These are phyloP conservation scores for Calyptomena viridis DNA, from an alignment of 2,113 vertebrate species.

Conservation along the genomic window DNA sequence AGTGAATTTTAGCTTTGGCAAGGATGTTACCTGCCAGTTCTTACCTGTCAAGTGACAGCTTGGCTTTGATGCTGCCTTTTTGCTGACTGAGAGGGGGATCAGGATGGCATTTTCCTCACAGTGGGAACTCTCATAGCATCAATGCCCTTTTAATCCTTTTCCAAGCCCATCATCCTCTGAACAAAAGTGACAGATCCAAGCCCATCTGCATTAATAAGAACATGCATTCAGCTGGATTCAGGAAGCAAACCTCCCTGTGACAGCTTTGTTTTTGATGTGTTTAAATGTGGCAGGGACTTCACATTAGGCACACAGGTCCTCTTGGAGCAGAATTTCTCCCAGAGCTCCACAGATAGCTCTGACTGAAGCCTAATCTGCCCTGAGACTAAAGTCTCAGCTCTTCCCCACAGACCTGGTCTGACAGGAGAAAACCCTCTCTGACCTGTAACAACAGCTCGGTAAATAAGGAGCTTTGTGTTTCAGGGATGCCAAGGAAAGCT, in stretches of 20 bases:
- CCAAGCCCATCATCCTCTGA: neutral
- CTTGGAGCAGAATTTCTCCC: conserved; percentile 17
- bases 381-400: neutral
- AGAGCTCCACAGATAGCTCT: neutral
- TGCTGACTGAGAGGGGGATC: neutral
- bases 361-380: neutral
- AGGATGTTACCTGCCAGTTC: conserved; percentile 12
- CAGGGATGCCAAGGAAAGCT: neutral
- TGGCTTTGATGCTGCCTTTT: neutral
- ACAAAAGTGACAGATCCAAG: neutral
- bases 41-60: conserved; percentile 27
- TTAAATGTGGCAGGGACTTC: conserved; percentile 14
- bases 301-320: neutral
- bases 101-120: neutral
- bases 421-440: neutral
- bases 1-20: conserved; percentile 4
- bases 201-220: neutral
- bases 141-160: neutral
- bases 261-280: neutral
- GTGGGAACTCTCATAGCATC: neutral
- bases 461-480: neutral
- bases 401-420: neutral
- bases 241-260: neutral
- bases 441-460: neutral
- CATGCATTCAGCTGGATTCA: neutral